Percentiles rank a stretch among this genome's conserved stretches.
These are phyloP conservation scores for Lagopus leucura DNA, from an alignment of 2,113 vertebrate species.

Conservation along the genomic window DNA sequence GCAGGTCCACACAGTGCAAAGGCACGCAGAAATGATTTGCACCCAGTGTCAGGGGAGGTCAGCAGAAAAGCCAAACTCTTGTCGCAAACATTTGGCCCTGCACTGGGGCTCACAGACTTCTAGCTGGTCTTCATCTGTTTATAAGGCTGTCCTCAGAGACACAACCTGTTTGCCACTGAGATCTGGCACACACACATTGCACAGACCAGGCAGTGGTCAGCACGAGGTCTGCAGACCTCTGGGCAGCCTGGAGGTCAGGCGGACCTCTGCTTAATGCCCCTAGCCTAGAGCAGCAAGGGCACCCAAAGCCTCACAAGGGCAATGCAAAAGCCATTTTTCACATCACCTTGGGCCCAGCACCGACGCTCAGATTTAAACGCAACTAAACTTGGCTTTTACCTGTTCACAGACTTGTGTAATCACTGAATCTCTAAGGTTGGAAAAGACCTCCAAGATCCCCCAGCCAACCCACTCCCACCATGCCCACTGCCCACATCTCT, in stretches of 20 bases:
- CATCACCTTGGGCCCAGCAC: not conserved
- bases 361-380: accelerated
- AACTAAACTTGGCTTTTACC: not conserved
- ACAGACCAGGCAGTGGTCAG: accelerated
- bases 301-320: not conserved
- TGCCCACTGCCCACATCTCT: too few relatives aligned
- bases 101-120: not conserved
- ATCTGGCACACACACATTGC: not conserved
- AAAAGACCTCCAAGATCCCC: too few relatives aligned
- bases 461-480: too few relatives aligned
- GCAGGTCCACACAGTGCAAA: not conserved
- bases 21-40: not conserved
- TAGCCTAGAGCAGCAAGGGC: not conserved
- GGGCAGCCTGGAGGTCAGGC: not conserved
- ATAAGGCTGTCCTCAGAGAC: not conserved
- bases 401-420: not conserved
- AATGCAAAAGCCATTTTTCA: constrained; percentile 40
- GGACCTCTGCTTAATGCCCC: not conserved
- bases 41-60: accelerated
- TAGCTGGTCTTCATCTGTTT: not conserved
- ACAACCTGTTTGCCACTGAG: not conserved
- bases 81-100: not conserved
- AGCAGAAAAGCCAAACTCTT: not conserved
- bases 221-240: not conserved
- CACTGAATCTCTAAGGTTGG: too few relatives aligned